phyloP scores from a whole-genome alignment of 2,888 invertebrate species.

The Achlya flavicornis region DNA sequence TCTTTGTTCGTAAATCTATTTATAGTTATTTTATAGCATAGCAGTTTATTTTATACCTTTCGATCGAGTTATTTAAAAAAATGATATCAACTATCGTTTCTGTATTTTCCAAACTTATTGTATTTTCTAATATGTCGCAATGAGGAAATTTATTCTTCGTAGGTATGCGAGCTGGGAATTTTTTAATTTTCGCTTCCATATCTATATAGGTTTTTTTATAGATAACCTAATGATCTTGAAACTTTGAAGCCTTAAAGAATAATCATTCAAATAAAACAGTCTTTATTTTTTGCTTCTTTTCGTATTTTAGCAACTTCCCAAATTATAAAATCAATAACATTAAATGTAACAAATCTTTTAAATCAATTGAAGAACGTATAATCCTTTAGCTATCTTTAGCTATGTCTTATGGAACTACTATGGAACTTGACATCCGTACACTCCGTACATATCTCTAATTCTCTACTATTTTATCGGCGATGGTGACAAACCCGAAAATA shows the following conservation, averaged over 20 bases:
- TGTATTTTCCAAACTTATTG: neutral
- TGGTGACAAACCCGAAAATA: too few relatives aligned
- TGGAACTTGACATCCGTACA: too few relatives aligned
- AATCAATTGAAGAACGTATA: too few relatives aligned
- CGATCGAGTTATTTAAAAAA: neutral
- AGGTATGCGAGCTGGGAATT: neutral
- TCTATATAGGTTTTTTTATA: neutral
- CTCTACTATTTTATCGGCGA: too few relatives aligned
- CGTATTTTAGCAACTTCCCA: too few relatives aligned
- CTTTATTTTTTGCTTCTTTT: too few relatives aligned
- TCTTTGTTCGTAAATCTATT: neutral
- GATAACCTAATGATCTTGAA: neutral
- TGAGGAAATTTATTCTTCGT: neutral
- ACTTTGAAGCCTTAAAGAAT: neutral
- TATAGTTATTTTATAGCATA: neutral
- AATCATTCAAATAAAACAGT: neutral
- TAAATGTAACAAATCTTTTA: too few relatives aligned
- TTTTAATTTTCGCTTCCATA: neutral
- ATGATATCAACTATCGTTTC: neutral
- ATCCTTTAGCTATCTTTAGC: too few relatives aligned
- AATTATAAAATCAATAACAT: too few relatives aligned
- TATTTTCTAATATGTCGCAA: slow-evolving; percentile 4
- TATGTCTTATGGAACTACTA: too few relatives aligned
- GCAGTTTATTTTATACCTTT: neutral
- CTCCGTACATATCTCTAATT: too few relatives aligned